phyloP scores from a whole-genome alignment of 2,797 vertebrate genomes.

The Parauchenoglanis ngamensis region DNA sequence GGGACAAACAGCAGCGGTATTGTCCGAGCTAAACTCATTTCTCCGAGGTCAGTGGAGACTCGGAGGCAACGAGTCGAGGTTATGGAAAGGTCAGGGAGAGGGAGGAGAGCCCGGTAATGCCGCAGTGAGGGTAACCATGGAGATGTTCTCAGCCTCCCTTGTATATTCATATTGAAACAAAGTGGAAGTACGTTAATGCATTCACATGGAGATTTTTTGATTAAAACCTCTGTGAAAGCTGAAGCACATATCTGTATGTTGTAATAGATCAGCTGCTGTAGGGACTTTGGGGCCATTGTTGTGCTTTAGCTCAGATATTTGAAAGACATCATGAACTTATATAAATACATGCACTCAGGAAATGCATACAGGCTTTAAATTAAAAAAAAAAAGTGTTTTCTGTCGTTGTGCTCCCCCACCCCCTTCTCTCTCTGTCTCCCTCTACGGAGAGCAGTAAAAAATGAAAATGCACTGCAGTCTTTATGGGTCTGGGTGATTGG shows the following conservation, averaged over 20 bases:
- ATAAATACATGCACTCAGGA: conserved; percentile 4
- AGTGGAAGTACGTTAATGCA: conserved; percentile 34
- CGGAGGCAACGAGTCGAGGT: conserved; percentile 27
- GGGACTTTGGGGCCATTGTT: not conserved
- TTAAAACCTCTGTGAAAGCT: conserved; percentile 10
- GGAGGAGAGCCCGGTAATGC: conserved; percentile 27
- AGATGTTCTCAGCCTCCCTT: conserved; percentile 47
- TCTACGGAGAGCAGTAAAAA: conserved; percentile 54
- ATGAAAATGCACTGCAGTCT: conserved; percentile 58
- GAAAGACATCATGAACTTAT: not conserved
- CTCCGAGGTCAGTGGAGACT: conserved; percentile 39
- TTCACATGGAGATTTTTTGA: conserved; percentile 36
- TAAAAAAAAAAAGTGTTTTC: conserved; percentile 32
- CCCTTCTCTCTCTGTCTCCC: conserved; percentile 29
- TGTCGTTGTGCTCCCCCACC: not conserved
- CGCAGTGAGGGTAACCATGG: conserved; percentile 48
- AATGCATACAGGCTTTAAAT: conserved; percentile 60
- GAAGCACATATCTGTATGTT: conserved; percentile 3
- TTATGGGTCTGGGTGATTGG: conserved; percentile 61
- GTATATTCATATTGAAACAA: conserved; percentile 47
- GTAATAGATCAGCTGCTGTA: conserved; percentile 16
- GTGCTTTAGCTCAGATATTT: not conserved
- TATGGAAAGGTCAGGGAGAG: conserved; percentile 43
- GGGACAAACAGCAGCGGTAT: conserved; percentile 46
- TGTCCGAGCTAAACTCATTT: conserved; percentile 34